Percentiles rank a stretch among this genome's conserved stretches.
These are phyloP conservation scores for Lagopus muta DNA, from an alignment of 2,113 vertebrate genomes.

Conservation along the genomic window DNA sequence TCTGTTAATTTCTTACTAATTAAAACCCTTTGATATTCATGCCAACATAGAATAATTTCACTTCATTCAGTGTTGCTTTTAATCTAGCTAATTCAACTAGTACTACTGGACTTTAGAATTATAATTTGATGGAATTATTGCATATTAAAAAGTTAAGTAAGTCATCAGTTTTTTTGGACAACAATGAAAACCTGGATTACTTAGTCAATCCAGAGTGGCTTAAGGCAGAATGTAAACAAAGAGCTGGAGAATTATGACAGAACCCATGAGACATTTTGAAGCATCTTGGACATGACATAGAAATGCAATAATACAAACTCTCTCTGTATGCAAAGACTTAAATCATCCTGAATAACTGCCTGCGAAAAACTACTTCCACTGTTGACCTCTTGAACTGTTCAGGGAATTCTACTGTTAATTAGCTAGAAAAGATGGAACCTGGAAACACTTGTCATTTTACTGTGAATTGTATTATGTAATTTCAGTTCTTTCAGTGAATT, in stretches of 20 bases:
- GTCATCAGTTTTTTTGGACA: not conserved
- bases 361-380: not conserved
- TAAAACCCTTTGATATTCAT: not conserved
- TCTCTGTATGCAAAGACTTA: not conserved
- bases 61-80: not conserved
- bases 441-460: not conserved
- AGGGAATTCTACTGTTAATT: not conserved
- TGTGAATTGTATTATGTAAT: not conserved
- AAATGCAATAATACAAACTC: slow-evolving; percentile 22
- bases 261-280: not conserved
- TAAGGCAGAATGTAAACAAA: not conserved
- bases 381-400: not conserved
- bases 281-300: not conserved
- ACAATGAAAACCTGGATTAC: not conserved
- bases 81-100: not conserved
- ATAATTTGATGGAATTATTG: not conserved
- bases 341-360: not conserved
- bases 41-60: not conserved
- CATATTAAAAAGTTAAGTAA: not conserved
- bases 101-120: not conserved
- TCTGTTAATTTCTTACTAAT: not conserved
- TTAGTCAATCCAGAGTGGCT: not conserved
- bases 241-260: not conserved
- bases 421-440: not conserved
- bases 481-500: slow-evolving; percentile 14